Evolutionary conservation across 2,113 vertebrate genomes (phyloP).

Genomic region (Tricholaema leucomelas): DNA sequence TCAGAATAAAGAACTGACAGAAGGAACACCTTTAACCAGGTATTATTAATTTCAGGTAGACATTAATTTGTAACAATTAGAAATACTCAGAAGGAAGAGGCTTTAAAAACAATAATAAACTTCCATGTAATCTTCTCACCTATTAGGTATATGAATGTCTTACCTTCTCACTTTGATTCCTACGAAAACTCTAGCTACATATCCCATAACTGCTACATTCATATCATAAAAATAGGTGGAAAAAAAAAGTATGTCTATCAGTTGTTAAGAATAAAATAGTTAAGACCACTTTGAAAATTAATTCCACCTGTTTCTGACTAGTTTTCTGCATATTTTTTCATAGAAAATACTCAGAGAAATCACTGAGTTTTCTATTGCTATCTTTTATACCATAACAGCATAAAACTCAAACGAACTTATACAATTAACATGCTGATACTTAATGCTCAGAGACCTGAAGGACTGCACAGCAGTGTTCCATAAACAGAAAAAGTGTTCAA

Average conservation of each 20-base stretch:
- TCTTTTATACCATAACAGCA: background rate
- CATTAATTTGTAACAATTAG: background rate
- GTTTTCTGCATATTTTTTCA: background rate
- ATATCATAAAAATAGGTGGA: background rate
- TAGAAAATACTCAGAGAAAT: background rate
- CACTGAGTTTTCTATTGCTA: background rate
- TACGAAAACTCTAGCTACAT: background rate
- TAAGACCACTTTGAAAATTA: background rate
- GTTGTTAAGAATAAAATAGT: background rate
- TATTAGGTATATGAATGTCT: background rate
- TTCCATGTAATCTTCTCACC: background rate
- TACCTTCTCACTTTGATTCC: background rate
- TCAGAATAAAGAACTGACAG: too few species aligned
- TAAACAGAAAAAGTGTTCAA: background rate
- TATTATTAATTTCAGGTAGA: background rate
- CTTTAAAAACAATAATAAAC: background rate
- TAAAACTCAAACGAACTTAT: background rate
- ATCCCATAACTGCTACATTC: background rate
- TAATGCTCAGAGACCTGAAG: background rate
- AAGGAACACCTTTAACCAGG: background rate
- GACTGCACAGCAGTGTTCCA: background rate
- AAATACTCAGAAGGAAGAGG: background rate
- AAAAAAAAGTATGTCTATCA: background rate
- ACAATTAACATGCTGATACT: background rate
- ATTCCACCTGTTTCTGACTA: background rate